Conservation (phyloP, 2,113 vertebrate species). For the Datnioides undecimradiatus region DNA sequence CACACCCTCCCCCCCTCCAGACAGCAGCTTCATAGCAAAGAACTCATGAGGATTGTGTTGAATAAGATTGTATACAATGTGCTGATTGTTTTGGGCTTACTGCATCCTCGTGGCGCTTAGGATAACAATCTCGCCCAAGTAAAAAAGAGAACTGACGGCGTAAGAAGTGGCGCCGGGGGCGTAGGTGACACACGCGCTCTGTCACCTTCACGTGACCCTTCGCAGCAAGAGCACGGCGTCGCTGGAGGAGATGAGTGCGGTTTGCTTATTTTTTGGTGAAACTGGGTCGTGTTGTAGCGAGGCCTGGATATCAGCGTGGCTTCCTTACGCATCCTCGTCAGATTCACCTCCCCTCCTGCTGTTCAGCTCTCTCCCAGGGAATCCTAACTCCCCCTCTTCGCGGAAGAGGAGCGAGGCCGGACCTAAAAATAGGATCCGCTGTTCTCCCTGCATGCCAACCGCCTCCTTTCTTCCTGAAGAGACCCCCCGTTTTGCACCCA, state of each 20-base stretch:
- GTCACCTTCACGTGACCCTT: conserved; percentile 25
- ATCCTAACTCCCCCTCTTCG: conserved; percentile 59
- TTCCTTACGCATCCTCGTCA: conserved; percentile 38
- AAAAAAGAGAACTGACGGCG: too few relatives aligned
- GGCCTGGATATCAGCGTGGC: conserved; percentile 25
- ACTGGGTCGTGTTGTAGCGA: conserved; percentile 40
- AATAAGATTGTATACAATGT: not conserved
- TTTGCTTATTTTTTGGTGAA: conserved; percentile 36
- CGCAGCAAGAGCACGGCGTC: not conserved
- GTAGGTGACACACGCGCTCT: not conserved
- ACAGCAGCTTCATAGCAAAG: conserved; percentile 4
- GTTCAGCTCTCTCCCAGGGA: conserved; percentile 59
- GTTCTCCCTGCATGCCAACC: conserved; percentile 40
- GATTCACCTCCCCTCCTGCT: conserved; percentile 54
- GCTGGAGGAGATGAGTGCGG: not conserved
- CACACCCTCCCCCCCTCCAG: not conserved
- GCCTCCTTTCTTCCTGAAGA: conserved; percentile 12
- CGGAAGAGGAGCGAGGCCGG: conserved; percentile 31
- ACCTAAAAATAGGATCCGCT: conserved; percentile 72
- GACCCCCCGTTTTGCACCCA: conserved; percentile 9
- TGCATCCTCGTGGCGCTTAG: too few relatives aligned
- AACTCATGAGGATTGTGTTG: not conserved
- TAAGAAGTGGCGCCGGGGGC: too few relatives aligned
- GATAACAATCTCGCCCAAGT: too few relatives aligned
- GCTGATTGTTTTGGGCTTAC: conserved; percentile 20